phyloP scores from a whole-genome alignment of 1,140 invertebrate genomes.

The Neuroterus valhalla region DNA sequence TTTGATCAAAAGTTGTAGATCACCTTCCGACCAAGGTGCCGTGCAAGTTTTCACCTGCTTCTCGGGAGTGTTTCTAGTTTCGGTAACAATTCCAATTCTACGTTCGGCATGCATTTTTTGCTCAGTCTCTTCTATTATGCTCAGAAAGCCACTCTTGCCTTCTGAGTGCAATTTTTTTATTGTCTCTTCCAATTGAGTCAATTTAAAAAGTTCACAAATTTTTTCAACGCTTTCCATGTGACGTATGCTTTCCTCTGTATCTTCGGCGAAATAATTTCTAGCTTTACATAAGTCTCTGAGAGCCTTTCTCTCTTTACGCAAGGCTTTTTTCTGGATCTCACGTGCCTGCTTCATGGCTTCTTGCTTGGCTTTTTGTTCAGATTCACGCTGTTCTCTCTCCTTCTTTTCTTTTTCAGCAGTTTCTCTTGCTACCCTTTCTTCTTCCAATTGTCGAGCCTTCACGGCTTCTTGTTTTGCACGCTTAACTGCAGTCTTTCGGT shows the following conservation, averaged over 20 bases:
- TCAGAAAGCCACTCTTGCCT: constrained; percentile 80
- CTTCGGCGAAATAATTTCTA: constrained; percentile 89
- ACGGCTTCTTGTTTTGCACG: constrained; percentile 92
- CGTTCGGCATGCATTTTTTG: constrained; percentile 86
- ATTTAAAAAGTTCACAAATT: constrained; percentile 84
- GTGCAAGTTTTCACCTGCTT: constrained; percentile 73
- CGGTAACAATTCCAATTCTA: constrained; percentile 71
- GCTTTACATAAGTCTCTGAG: constrained; percentile 90
- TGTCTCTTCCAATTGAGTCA: constrained; percentile 84
- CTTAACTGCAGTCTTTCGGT: constrained; percentile 91
- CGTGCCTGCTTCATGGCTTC: constrained; percentile 91
- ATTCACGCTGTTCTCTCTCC: constrained; percentile 89
- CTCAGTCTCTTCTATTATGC: constrained; percentile 82
- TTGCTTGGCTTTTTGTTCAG: constrained; percentile 85
- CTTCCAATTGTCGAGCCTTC: constrained; percentile 88
- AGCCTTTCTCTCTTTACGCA: constrained; percentile 91
- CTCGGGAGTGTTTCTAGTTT: constrained; percentile 61
- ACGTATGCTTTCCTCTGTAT: constrained; percentile 83
- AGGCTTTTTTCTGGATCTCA: constrained; percentile 86
- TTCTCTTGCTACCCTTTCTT: constrained; percentile 83
- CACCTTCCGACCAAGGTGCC: constrained; percentile 85
- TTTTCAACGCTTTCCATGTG: constrained; percentile 94
- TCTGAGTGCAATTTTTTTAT: constrained; percentile 82
- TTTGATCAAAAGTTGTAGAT: constrained; percentile 93
- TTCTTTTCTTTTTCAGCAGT: constrained; percentile 80